Evolutionary conservation across 37 sponge, comb jelly and placozoan species (phyloP).

Genomic region (Tethya wilhelma): DNA sequence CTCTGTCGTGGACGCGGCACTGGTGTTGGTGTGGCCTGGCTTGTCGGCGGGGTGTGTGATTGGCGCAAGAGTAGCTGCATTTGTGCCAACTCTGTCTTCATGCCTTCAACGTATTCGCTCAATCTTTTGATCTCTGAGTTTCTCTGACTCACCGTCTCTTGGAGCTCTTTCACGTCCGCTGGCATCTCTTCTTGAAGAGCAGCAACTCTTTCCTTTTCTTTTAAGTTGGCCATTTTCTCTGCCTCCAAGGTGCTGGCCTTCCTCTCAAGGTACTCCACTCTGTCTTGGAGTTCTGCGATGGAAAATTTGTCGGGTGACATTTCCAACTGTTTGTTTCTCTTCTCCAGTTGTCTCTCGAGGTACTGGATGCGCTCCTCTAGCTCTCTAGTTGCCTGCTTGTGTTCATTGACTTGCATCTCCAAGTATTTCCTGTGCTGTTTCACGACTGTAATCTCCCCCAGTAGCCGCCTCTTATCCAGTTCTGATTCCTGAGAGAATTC

Average conservation of each 20-base stretch:
- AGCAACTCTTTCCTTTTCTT: not conserved
- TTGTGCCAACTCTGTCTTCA: not conserved
- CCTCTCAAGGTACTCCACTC: not conserved
- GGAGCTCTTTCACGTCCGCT: too few species aligned
- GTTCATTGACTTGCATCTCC: not conserved
- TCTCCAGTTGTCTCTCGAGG: not conserved
- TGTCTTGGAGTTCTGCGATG: not conserved
- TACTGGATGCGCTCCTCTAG: not conserved
- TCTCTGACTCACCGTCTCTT: not conserved
- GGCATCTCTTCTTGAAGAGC: not conserved
- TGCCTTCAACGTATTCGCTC: not conserved
- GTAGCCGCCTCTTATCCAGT: not conserved
- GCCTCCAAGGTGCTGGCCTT: not conserved
- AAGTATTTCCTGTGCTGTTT: not conserved
- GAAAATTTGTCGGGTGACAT: too few species aligned
- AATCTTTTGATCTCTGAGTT: not conserved
- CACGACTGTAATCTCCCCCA: not conserved
- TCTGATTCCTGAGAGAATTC: too few species aligned
- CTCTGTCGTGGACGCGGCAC: too few species aligned
- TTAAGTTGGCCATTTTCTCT: not conserved
- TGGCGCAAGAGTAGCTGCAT: not conserved
- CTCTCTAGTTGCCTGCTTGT: not conserved
- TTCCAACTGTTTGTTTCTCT: too few species aligned
- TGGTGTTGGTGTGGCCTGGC: too few species aligned
- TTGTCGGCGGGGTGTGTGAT: too few species aligned